These are phyloP conservation scores for Carabus problematicus DNA, from an alignment of 2,888 invertebrate genomes.

Conservation along the genomic window DNA sequence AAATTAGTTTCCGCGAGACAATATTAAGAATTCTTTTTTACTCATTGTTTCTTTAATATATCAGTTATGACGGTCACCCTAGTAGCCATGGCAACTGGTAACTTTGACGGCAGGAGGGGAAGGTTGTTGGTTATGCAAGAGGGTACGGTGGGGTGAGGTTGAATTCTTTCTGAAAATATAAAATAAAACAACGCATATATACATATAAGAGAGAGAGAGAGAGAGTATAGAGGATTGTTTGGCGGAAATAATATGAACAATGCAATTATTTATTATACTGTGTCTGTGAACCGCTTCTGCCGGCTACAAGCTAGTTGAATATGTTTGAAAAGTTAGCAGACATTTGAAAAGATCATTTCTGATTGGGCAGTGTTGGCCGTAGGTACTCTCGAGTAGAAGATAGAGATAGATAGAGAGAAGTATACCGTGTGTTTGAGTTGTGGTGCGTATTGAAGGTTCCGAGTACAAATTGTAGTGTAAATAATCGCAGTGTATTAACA, in stretches of 20 bases:
- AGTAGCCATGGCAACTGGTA: conserved; percentile 25
- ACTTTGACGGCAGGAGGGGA: no score
- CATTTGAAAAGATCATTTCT: conserved; percentile 38
- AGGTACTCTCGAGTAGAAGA: no score
- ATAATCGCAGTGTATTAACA: conserved; percentile 55
- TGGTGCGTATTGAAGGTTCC: conserved; percentile 47
- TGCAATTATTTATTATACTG: no score
- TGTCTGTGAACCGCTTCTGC: no score
- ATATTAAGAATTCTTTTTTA: conserved; percentile 20
- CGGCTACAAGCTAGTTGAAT: no score
- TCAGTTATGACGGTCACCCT: conserved; percentile 28
- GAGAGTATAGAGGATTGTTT: no score
- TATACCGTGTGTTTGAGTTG: conserved; percentile 28
- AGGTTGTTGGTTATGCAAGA: conserved; percentile 16
- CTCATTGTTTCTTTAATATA: conserved; percentile 34
- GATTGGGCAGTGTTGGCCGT: conserved; percentile 26
- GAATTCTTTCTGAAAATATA: background rate
- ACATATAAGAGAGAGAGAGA: no score
- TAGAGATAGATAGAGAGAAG: no score
- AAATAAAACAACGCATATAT: conserved; percentile 6
- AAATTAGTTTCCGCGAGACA: conserved; percentile 32
- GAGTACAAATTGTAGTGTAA: conserved; percentile 50
- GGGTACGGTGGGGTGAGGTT: conserved; percentile 10
- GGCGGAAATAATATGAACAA: background rate
- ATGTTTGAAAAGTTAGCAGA: conserved; percentile 14